Evolutionary conservation across 1,140 invertebrate species (phyloP).

Genomic region (Eurosta solidaginis): DNA sequence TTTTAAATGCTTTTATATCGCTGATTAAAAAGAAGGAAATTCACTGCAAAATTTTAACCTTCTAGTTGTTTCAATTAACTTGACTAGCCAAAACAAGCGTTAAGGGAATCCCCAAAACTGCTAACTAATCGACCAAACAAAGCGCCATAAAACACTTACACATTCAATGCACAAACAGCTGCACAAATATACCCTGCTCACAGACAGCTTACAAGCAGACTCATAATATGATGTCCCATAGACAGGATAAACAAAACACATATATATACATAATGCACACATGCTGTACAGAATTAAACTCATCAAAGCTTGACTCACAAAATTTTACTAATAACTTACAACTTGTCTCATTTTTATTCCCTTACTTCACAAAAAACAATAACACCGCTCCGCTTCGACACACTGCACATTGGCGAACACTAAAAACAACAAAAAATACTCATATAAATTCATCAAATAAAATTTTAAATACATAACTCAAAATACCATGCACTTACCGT

Average conservation of each 20-base stretch:
- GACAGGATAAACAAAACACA: background rate
- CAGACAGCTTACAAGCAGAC: background rate
- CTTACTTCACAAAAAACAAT: background rate
- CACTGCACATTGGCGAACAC: constrained; percentile 3
- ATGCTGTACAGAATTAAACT: background rate
- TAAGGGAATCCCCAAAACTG: constrained; percentile 15
- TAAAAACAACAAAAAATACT: background rate
- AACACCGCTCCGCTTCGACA: background rate
- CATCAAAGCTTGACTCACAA: background rate
- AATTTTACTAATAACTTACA: constrained; percentile 27
- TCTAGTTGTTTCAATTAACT: background rate
- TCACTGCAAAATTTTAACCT: background rate
- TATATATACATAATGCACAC: too few species aligned
- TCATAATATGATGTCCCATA: background rate
- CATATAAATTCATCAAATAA: background rate
- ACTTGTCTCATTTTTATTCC: constrained; percentile 24
- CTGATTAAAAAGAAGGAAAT: background rate
- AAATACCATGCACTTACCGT: background rate
- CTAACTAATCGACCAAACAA: constrained; percentile 5
- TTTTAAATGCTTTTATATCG: too few species aligned
- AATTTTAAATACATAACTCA: background rate
- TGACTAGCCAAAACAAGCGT: background rate
- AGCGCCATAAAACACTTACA: background rate
- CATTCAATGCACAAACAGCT: too few species aligned
- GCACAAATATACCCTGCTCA: background rate